These are phyloP conservation scores for Nyctibius grandis DNA, from an alignment of 2,797 vertebrate species.

Conservation along the genomic window DNA sequence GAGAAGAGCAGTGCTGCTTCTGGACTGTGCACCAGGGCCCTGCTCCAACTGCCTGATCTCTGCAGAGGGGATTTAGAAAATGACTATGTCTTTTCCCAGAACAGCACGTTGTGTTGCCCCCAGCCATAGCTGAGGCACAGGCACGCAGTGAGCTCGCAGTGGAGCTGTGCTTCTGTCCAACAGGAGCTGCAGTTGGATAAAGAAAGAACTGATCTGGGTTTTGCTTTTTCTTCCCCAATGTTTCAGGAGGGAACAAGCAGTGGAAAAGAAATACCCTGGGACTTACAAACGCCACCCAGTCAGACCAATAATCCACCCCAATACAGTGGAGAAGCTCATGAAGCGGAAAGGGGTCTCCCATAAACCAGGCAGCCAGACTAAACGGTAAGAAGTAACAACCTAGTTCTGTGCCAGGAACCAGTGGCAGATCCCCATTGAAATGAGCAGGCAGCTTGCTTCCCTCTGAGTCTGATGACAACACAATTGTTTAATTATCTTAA, in stretches of 20 bases:
- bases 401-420: neutral
- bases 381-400: slow-evolving; percentile 77
- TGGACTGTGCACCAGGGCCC: neutral
- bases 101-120: neutral
- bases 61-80: neutral
- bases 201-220: neutral
- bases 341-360: slow-evolving; percentile 90
- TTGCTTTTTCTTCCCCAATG: neutral
- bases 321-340: slow-evolving; percentile 95
- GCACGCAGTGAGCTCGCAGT: fast-evolving
- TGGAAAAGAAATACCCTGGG: slow-evolving; percentile 97
- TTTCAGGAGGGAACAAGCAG: slow-evolving; percentile 91
- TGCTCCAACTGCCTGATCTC: neutral
- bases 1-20: neutral
- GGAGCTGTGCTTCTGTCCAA: neutral
- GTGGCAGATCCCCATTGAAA: neutral
- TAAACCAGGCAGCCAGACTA: slow-evolving; percentile 86
- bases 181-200: neutral
- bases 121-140: neutral
- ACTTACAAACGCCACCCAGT: slow-evolving; percentile 93
- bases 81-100: neutral
- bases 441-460: neutral
- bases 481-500: neutral
- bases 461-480: neutral
- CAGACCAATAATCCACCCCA: slow-evolving; percentile 91